Evolutionary conservation across 2,113 vertebrate genomes (phyloP), one percentile per base, ranked within the genome.

Genomic region (Gallinago jamesoni): DNA sequence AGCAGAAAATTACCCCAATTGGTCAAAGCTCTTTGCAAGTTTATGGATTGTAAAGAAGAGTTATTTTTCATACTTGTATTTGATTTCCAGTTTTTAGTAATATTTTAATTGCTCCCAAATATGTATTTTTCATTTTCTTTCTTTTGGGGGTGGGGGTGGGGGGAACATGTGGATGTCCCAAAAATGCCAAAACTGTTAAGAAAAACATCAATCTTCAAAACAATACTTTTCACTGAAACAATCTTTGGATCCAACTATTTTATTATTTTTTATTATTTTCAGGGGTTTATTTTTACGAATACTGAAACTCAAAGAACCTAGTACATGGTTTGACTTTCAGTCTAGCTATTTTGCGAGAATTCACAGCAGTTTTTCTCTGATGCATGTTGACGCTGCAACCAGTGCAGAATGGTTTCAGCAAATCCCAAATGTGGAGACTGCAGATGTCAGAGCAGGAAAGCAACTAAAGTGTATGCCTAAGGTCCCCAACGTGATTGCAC

Each of bases 81-180:
- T 59, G 6, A 52, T 64, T 69, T 92, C 67, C 30, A 63, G 7
- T 13, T 86, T 75, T 69, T 35, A 72, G 6, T 12, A 76, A 55
- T 37, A 7, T 12, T 50, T 45, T 48, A 63, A 52, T 62, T 89
- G 15, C 23, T 68, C 10, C 3, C 14, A 78, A 64, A 50, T 59
- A 63, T 9, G 21, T 1, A 17, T 25, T 19, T 68, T 39, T 28
- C 2, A 30, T 5, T 53, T 59, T 48, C 2, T 23, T 22, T 28
- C 55, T 9, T 9, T 3, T 10, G 33, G 22, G 3, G 2, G 2
- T 11, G 13, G 23, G 45, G 30, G 3, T 2, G 1, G 11, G 7
- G 5, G 17, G 10, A 5, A 25, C 9, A 24, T 5, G 28, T 4
- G 28, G 3, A 20, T 37, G 12, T 30, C 14, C 24, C 11, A 2